Evolutionary conservation across 1,140 invertebrate species (phyloP), one percentile per base, ranked within the genome.

Genomic region (Gonatopus flavifemur): DNA sequence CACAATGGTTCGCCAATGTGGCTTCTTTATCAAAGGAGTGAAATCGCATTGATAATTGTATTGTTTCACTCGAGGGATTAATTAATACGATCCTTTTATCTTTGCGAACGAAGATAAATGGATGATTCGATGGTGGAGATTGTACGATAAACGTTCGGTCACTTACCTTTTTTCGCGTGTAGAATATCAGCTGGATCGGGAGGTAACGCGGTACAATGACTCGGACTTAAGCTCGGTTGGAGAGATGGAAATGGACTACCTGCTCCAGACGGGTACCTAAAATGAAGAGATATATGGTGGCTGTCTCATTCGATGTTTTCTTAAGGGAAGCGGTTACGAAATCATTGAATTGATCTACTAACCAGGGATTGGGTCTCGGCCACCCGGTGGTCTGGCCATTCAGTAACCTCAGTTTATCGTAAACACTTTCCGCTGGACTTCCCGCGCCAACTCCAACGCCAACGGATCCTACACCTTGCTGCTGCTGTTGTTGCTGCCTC

Each of bases 341-440:
- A 32, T 40, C 35, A 18, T 12, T 16, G 21, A 43, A 41, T 33
- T 38, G 45, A n/a, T n/a, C n/a, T n/a, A 69, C 70, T 59, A 80
- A 86, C 83, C 83, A 85, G 15, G 79, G 78, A 54, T 75, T 79
- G 25, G 80, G 80, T 53, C 81, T 72, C 0, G 83, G 82, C 85
- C 80, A 82, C 7, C 77, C 81, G 67, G 84, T 77, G 72, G 84
- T 76, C 57, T 91, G 89, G 2, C 89, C 89, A 67, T 93, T 93
- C 19, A 93, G 83, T 70, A 93, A 82, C 61, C 89, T 84, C 31
- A 93, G 74, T 70, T 93, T 93, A 69, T 93, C 91, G 74, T 93
- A 94, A 57, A 93, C 89, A 28, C 85, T 84, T 19, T 81, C 79
- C 9, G 77, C 73, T 3, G 78, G 76, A 59, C 70, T 77, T 19